Percentiles rank a stretch among this genome's conserved stretches.
These are phyloP conservation scores for Heterodera schachtii DNA, from an alignment of 1,140 invertebrate species.

Conservation along the genomic window DNA sequence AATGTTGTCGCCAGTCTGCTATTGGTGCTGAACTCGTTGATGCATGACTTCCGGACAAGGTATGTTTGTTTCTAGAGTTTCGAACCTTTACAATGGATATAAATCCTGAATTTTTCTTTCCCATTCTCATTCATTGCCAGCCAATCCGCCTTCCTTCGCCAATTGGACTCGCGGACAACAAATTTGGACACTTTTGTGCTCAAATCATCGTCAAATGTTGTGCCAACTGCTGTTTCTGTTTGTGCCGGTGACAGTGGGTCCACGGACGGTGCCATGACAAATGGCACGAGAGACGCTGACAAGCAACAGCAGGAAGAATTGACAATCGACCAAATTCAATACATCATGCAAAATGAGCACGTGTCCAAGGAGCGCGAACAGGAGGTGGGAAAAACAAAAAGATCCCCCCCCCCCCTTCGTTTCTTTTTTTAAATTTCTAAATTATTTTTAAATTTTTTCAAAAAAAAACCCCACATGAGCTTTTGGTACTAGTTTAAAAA, in stretches of 20 bases:
- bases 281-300: background rate
- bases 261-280: no score
- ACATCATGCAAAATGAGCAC: slow-evolving; percentile 67
- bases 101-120: background rate
- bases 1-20: slow-evolving; percentile 68
- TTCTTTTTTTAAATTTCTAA: no score
- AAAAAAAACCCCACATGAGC: no score
- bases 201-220: background rate
- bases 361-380: slow-evolving; percentile 67
- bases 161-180: slow-evolving; percentile 47
- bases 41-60: slow-evolving; percentile 66
- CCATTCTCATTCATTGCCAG: slow-evolving; percentile 16
- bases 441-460: no score
- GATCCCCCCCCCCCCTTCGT: no score
- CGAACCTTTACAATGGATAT: no score
- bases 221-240: no score
- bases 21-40: slow-evolving; percentile 67
- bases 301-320: slow-evolving; percentile 41
- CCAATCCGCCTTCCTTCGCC: slow-evolving; percentile 68
- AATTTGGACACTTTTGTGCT: slow-evolving; percentile 50
- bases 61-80: slow-evolving; percentile 6
- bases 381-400: slow-evolving; percentile 47
- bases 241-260: no score
- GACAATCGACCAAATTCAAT: slow-evolving; percentile 65
- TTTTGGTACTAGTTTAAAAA: no score